Base-by-base conservation (phyloP, 2,113 vertebrate species). In the Sceloporus tristichus region DNA sequence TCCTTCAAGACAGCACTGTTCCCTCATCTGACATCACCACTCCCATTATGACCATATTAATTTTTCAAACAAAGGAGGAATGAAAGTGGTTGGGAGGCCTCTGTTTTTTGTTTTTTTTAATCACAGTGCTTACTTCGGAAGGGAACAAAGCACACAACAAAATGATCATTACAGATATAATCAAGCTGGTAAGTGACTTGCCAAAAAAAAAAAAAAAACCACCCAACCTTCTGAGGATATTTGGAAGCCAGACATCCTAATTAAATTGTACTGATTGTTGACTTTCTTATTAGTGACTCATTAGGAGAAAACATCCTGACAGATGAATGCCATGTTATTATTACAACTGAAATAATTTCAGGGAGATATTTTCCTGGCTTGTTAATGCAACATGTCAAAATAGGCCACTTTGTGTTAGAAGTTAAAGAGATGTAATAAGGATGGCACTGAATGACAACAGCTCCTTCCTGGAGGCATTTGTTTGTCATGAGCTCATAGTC, bases 381-480 rank as follows among this genome's bases (percentile, higher is more conserved):
- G 62, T 89, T 89, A 71, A 87, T 84, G 80, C 73, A 77, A 38
- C 23, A 29, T 16, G 76, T 89, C 87, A 84, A 48, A 81, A 75
- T 76, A 91, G 74, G 74, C 76, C 71, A 79, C 40, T 85, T 29
- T 6, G 0, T 21, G 29, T 78, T 86, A 78, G 21, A 85, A 76
- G 91, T 87, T 0, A 0, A 19, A 18, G 66, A 88, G 66, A 89
- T 88, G 87, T 88, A 92, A 90, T 6, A 0, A 90, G 40, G 38
- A 59, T 62, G n/a, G 59, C 5, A 48, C 82, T 91, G 75, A 56
- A 18, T 85, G 77, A 80, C 87, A 92, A 82, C 40, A 87, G 66
- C 40, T 77, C 88, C 87, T 93, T 94, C 85, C 92, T 92, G 79
- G 40, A 88, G 0, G 6, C 79, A 86, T 89, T n/a, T 65, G 42